Percentiles rank a stretch among this genome's conserved stretches.
phyloP scores from a whole-genome alignment of 2,888 invertebrate species.

The Smittia sp. region DNA sequence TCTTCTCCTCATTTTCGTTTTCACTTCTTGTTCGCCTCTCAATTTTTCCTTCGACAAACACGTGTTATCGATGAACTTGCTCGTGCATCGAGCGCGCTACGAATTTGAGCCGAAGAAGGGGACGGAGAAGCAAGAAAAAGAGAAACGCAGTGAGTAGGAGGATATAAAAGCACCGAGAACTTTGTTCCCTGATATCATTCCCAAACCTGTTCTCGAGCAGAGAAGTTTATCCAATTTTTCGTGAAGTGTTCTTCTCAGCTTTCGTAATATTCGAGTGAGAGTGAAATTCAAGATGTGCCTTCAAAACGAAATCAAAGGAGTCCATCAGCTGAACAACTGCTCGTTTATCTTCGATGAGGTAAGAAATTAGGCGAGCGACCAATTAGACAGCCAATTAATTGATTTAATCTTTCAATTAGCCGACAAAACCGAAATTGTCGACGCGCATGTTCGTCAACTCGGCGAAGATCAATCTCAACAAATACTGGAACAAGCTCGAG shows the following conservation, averaged over 20 bases:
- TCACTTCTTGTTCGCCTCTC: slow-evolving; percentile 9
- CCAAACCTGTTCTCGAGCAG: slow-evolving; percentile 12
- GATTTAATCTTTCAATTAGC: slow-evolving; percentile 32
- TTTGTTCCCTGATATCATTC: slow-evolving; percentile 38
- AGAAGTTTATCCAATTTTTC: slow-evolving; percentile 14
- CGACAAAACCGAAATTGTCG: slow-evolving; percentile 42
- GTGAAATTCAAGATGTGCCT: slow-evolving; percentile 6
- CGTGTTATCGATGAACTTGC: slow-evolving; percentile 36
- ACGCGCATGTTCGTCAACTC: slow-evolving; percentile 42
- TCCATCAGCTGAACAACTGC: slow-evolving; percentile 23
- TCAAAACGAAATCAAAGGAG: slow-evolving; percentile 18
- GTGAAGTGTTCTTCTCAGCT: background rate
- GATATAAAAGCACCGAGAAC: slow-evolving; percentile 35
- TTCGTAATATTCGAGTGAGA: no score
- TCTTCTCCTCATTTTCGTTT: background rate
- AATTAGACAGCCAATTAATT: background rate
- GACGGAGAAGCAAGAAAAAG: slow-evolving; percentile 16
- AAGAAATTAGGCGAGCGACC: background rate
- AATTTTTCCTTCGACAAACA: slow-evolving; percentile 24
- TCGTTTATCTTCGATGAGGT: slow-evolving; percentile 41
- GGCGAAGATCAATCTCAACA: slow-evolving; percentile 43
- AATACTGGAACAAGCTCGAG: slow-evolving; percentile 43
- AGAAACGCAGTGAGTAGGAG: slow-evolving; percentile 38
- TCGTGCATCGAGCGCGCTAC: slow-evolving; percentile 41
- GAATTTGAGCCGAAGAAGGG: slow-evolving; percentile 12